A percentile compares a stretch with the other conserved stretches of the same genome.
Evolutionary conservation across 2,888 invertebrate species (phyloP).

Genomic region (Drosophila buzzatii): DNA sequence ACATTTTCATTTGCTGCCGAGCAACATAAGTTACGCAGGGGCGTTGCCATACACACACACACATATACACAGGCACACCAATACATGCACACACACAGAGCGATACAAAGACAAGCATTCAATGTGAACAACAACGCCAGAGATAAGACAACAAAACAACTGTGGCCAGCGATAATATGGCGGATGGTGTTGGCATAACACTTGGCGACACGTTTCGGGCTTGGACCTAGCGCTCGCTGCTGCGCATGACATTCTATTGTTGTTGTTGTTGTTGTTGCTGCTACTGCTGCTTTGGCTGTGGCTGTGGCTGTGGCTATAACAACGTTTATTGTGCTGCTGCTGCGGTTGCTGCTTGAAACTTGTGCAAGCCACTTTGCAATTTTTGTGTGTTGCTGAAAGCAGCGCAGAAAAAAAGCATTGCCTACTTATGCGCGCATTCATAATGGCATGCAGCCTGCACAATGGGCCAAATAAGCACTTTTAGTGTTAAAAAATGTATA

Average conservation of each 20-base stretch:
- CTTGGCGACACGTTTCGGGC: slow-evolving; percentile 78
- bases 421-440: slow-evolving; percentile 54
- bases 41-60: slow-evolving; percentile 54
- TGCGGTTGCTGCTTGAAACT: slow-evolving; percentile 29
- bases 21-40: slow-evolving; percentile 52
- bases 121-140: slow-evolving; percentile 48
- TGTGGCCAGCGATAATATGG: slow-evolving; percentile 74
- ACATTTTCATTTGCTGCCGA: slow-evolving; percentile 62
- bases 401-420: slow-evolving; percentile 25
- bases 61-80: slow-evolving; percentile 39
- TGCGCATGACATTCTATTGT: slow-evolving; percentile 71
- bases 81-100: slow-evolving; percentile 1
- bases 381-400: slow-evolving; percentile 19
- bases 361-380: slow-evolving; percentile 47
- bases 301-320: slow-evolving; percentile 29
- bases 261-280: slow-evolving; percentile 26
- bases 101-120: slow-evolving; percentile 23
- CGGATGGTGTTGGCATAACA: slow-evolving; percentile 61
- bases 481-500: neutral
- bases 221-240: slow-evolving; percentile 48
- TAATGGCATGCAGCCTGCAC: slow-evolving; percentile 17
- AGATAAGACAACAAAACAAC: slow-evolving; percentile 77
- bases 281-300: slow-evolving; percentile 14
- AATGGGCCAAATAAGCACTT: slow-evolving; percentile 5
- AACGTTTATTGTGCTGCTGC: slow-evolving; percentile 30